These are phyloP conservation scores for Chiridota heheva DNA, from an alignment of 35 echinoderm and acorn worm genomes.

Conservation along the genomic window DNA sequence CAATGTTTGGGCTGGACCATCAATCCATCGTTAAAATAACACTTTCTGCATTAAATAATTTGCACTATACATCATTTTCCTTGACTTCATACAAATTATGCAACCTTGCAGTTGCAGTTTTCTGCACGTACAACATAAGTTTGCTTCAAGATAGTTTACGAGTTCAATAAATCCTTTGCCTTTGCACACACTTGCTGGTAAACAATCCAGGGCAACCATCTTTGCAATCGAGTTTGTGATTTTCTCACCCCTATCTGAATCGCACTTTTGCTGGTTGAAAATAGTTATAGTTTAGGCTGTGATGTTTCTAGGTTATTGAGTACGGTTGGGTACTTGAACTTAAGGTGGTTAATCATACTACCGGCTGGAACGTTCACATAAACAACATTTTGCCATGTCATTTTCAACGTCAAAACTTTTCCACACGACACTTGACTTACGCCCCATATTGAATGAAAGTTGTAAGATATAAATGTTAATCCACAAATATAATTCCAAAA, in stretches of 20 bases:
- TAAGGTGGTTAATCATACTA: slow-evolving; percentile 26
- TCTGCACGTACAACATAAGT: not conserved
- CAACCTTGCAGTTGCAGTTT: slow-evolving; percentile 14
- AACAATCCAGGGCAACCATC: slow-evolving; percentile 12
- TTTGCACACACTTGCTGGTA: slow-evolving; percentile 17
- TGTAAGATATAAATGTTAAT: no score
- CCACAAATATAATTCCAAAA: no score
- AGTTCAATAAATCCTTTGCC: slow-evolving; percentile 7
- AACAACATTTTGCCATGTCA: not conserved
- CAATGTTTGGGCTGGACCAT: not conserved
- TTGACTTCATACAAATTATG: not conserved
- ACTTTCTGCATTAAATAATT: not conserved
- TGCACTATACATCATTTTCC: not conserved
- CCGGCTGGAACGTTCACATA: not conserved
- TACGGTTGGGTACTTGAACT: slow-evolving; percentile 5
- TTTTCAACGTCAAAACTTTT: not conserved
- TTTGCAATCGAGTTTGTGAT: not conserved
- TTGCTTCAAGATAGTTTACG: not conserved
- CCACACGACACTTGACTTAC: slow-evolving; percentile 21
- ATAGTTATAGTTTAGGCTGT: not conserved
- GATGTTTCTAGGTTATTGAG: not conserved
- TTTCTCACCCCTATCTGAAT: not conserved
- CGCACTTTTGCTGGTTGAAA: slow-evolving; percentile 10
- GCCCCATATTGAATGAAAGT: not conserved
- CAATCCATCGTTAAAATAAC: slow-evolving; percentile 34